Conservation (phyloP, 2,113 vertebrate species). For the Oriolus oriolus region DNA sequence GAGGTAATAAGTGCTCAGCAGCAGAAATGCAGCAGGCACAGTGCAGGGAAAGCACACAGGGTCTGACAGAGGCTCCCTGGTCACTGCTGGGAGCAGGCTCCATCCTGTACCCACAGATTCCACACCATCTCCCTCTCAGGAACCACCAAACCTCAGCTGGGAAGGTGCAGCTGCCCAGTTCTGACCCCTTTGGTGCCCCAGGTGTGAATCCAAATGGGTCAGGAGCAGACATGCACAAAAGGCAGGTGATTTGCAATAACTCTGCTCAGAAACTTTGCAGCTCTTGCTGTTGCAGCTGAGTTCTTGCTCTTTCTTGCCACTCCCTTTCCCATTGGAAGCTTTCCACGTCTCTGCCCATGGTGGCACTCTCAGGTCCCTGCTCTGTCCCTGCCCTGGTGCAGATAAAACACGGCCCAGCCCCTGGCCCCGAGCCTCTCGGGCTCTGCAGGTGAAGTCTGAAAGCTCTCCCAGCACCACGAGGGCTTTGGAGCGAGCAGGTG, state of each 20-base stretch:
- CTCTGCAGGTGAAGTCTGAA: neutral
- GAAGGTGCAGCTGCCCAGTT: neutral
- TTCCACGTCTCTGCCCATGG: neutral
- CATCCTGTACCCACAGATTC: rapidly evolving
- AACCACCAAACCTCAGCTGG: neutral
- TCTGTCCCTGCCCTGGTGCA: neutral
- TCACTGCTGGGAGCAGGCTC: neutral
- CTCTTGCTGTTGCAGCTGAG: neutral
- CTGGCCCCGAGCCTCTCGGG: neutral
- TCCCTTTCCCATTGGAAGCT: conserved; percentile 12
- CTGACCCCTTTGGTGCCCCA: neutral
- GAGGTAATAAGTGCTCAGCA: rapidly evolving
- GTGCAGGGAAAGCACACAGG: rapidly evolving
- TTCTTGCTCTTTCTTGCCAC: neutral
- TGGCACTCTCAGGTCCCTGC: neutral
- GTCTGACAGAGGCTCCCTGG: neutral
- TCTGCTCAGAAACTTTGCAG: neutral
- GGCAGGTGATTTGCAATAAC: neutral
- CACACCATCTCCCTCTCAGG: neutral
- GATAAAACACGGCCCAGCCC: neutral
- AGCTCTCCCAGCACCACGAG: neutral
- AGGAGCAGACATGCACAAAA: neutral
- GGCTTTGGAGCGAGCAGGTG: neutral
- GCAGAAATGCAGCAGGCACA: neutral
- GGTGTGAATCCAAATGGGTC: neutral